Percentiles rank a stretch among this genome's conserved stretches.
These are phyloP conservation scores for Beroe forskalii DNA, from an alignment of 37 sponge, comb jelly and placozoan genomes.

Conservation along the genomic window DNA sequence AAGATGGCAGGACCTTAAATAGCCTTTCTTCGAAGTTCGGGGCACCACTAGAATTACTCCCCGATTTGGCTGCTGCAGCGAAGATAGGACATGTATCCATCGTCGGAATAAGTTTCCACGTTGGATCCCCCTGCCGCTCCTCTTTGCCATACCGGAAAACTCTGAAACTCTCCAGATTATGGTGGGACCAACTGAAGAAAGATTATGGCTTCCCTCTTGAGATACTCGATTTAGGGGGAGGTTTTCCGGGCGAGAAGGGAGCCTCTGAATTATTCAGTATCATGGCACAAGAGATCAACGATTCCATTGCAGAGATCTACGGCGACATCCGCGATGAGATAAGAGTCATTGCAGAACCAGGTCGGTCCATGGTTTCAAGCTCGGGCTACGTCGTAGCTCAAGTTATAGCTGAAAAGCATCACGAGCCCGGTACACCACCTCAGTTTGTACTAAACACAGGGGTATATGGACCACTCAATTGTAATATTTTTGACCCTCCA, in stretches of 20 bases:
- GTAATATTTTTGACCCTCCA: neutral
- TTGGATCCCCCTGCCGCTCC: constrained; percentile 53
- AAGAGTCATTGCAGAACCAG: constrained; percentile 30
- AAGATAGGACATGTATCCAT: neutral
- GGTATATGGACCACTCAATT: constrained; percentile 4
- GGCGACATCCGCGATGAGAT: neutral
- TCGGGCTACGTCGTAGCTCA: neutral
- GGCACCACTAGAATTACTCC: neutral
- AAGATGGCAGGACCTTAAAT: neutral
- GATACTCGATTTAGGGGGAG: constrained; percentile 26
- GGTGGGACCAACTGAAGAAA: neutral
- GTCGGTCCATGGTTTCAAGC: constrained; percentile 45
- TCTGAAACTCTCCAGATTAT: neutral
- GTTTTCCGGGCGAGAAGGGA: constrained; percentile 39
- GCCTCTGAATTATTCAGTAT: neutral
- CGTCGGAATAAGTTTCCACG: constrained; percentile 55
- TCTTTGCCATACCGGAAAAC: constrained; percentile 7
- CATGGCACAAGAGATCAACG: neutral
- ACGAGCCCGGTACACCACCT: neutral
- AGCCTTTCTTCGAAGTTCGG: constrained; percentile 63
- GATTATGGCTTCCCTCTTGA: neutral
- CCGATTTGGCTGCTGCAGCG: neutral
- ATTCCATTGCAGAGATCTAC: neutral
- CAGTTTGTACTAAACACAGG: constrained; percentile 32
- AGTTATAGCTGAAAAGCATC: constrained; percentile 34